A percentile compares a stretch with the other conserved stretches of the same genome.
Evolutionary conservation across 2,797 vertebrate species (phyloP).

Genomic region (Zalophus californianus): DNA sequence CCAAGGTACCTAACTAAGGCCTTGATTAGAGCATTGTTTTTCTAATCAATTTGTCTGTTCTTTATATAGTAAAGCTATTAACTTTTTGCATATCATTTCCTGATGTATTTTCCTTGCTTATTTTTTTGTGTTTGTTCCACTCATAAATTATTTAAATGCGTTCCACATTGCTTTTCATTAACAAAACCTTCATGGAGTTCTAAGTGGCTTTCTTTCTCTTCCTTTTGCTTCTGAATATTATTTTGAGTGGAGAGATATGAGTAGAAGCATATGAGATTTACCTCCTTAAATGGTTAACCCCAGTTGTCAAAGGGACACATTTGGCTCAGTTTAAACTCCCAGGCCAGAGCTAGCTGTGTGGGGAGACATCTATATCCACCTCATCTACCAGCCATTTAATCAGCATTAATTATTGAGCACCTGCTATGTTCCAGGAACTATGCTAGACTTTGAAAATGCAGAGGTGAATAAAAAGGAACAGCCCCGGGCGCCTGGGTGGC

Average conservation of each 20-base stretch:
- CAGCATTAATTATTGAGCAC: neutral
- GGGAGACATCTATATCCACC: neutral
- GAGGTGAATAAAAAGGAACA: neutral
- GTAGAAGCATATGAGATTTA: neutral
- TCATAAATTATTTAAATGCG: neutral
- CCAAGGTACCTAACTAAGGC: neutral
- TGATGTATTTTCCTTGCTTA: neutral
- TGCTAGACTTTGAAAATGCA: neutral
- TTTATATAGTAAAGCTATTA: constrained; percentile 30
- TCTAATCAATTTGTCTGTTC: constrained; percentile 15
- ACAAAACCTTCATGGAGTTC: neutral
- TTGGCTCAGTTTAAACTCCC: neutral
- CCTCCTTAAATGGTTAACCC: neutral
- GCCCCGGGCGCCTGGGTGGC: too few species aligned
- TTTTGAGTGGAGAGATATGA: neutral
- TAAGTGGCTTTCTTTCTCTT: constrained; percentile 39
- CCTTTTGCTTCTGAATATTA: neutral
- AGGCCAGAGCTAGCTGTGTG: neutral
- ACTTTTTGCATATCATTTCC: neutral
- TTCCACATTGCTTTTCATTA: constrained; percentile 22
- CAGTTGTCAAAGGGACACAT: neutral
- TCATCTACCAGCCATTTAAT: neutral
- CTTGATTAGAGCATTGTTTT: neutral
- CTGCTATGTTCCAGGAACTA: neutral
- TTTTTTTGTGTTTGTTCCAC: neutral